These are phyloP conservation scores for Stegastes partitus DNA, from an alignment of 2,113 vertebrate species.

Conservation along the genomic window DNA sequence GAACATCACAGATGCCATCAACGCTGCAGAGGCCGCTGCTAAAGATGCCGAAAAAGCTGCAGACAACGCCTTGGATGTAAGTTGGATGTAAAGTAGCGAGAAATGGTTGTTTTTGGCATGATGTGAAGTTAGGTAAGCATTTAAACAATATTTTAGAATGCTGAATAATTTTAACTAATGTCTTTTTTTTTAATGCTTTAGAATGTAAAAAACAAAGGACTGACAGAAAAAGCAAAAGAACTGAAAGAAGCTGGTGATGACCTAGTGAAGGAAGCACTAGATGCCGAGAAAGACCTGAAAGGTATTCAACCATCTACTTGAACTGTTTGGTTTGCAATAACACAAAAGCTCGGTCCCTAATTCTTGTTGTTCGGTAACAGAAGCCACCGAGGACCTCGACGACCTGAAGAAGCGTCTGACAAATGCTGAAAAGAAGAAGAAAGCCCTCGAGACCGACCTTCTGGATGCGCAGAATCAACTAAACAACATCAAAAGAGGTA, in stretches of 20 bases:
- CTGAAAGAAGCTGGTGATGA: conserved; percentile 83
- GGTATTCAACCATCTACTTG: conserved; percentile 76
- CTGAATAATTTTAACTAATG: not conserved
- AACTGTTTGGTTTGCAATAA: not conserved
- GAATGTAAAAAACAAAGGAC: conserved; percentile 87
- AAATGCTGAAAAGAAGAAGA: conserved; percentile 83
- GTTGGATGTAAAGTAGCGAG: not conserved
- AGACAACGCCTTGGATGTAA: conserved; percentile 88
- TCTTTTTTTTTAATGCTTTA: conserved; percentile 70
- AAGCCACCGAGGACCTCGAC: conserved; percentile 75
- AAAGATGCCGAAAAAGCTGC: conserved; percentile 89
- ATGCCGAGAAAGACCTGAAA: conserved; percentile 79
- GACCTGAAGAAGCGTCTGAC: conserved; percentile 84
- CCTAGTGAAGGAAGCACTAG: conserved; percentile 82
- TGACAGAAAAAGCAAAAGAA: conserved; percentile 86
- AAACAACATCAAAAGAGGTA: conserved; percentile 87
- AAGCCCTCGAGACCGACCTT: conserved; percentile 82
- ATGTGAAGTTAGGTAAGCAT: not conserved
- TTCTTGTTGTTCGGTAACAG: conserved; percentile 73
- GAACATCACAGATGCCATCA: conserved; percentile 91
- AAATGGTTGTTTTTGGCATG: not conserved
- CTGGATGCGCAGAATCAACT: conserved; percentile 79
- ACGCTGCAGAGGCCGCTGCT: conserved; percentile 90
- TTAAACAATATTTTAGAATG: not conserved
- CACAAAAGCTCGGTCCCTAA: not conserved